Percentiles rank a stretch among this genome's conserved stretches.
Conservation (phyloP, 2,797 vertebrate species). For the Spea hammondii region DNA sequence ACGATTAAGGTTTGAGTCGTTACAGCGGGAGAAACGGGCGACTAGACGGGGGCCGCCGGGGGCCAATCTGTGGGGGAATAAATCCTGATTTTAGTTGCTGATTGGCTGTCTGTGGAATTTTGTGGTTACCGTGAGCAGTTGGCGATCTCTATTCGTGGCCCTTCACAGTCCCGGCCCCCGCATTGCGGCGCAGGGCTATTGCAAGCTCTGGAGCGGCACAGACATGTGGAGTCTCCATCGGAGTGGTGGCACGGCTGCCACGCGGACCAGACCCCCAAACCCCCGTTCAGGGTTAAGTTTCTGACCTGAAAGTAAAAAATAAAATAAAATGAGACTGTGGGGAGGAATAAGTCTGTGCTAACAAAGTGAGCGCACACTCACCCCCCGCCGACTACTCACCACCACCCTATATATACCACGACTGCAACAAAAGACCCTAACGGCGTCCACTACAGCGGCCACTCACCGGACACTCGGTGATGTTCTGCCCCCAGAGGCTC, state of each 20-base stretch:
- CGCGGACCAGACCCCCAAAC: constrained; percentile 83
- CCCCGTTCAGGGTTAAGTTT: constrained; percentile 87
- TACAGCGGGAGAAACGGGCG: too few relatives aligned
- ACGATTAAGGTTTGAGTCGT: too few relatives aligned
- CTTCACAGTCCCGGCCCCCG: constrained; percentile 83
- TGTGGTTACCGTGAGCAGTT: constrained; percentile 91
- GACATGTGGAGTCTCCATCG: constrained; percentile 85
- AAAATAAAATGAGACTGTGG: too few relatives aligned
- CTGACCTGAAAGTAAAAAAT: constrained; percentile 73
- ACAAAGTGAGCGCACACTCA: too few relatives aligned
- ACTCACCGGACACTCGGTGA: constrained; percentile 91
- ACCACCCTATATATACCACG: neutral
- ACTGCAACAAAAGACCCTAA: too few relatives aligned
- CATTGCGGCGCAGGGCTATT: constrained; percentile 86
- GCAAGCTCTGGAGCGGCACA: constrained; percentile 87
- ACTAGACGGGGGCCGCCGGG: neutral
- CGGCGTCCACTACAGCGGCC: neutral
- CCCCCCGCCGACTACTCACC: too few relatives aligned
- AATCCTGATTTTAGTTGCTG: too few relatives aligned
- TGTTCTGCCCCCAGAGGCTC: constrained; percentile 98
- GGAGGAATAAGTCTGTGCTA: too few relatives aligned
- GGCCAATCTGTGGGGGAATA: constrained; percentile 25
- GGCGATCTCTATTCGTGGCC: constrained; percentile 87
- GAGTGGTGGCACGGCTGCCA: constrained; percentile 94
- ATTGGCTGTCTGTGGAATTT: neutral